A percentile compares a stretch with the other conserved stretches of the same genome.
Evolutionary conservation across 2,113 vertebrate species (phyloP).

Genomic region (Bombycilla garrulus): DNA sequence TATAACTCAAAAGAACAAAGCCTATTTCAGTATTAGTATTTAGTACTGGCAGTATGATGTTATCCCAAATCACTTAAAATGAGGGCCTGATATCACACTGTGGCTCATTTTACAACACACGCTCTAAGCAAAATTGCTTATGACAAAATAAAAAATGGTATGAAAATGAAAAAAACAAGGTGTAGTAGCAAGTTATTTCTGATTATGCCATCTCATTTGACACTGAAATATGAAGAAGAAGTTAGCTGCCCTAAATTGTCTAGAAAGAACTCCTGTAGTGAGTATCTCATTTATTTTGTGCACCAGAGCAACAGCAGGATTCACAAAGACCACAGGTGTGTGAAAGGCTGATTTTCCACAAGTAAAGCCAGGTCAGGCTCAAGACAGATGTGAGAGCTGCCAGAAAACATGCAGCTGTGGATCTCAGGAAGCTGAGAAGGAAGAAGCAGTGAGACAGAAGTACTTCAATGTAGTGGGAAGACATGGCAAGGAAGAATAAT

Average conservation of each 20-base stretch:
- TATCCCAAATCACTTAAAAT: not conserved
- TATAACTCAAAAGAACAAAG: not conserved
- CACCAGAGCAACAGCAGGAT: not conserved
- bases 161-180: not conserved
- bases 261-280: not conserved
- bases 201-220: not conserved
- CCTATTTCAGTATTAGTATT: not conserved
- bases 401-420: not conserved
- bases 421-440: not conserved
- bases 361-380: not conserved
- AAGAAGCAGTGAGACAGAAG: not conserved
- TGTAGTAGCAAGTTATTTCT: not conserved
- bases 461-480: not conserved
- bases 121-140: not conserved
- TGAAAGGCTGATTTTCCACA: not conserved
- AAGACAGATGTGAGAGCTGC: not conserved
- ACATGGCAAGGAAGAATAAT: not conserved
- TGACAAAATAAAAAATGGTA: not conserved
- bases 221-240: not conserved
- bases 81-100: not conserved
- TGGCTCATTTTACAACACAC: not conserved
- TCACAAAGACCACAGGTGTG: not conserved
- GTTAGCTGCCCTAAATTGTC: not conserved
- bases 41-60: not conserved
- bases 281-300: not conserved